Conservation (phyloP, 2,797 vertebrate species). For the Podargus strigoides region DNA sequence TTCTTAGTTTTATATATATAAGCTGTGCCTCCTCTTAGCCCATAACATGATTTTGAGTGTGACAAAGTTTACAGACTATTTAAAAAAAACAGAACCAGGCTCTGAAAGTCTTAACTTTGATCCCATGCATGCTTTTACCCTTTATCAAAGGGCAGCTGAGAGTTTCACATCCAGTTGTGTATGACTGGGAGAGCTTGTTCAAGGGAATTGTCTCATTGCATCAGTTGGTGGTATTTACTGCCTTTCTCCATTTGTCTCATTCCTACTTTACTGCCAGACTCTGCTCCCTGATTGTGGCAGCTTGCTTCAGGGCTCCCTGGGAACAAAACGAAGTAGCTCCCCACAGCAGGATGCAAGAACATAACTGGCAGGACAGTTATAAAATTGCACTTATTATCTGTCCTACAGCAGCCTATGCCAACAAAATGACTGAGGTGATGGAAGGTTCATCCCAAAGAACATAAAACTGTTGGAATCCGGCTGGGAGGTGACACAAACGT, state of each 20-base stretch:
- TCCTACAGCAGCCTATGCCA: accelerated
- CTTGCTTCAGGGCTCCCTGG: neutral
- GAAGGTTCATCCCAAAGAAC: neutral
- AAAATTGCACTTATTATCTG: neutral
- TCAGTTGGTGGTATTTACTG: neutral
- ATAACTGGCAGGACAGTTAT: neutral
- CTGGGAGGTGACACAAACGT: neutral
- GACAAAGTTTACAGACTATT: neutral
- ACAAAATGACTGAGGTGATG: no score
- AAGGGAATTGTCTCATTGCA: neutral
- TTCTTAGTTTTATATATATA: neutral
- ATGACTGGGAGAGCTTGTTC: neutral
- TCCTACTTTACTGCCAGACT: neutral
- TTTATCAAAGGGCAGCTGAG: neutral
- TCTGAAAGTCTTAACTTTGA: neutral
- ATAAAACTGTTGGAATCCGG: neutral
- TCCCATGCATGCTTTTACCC: neutral
- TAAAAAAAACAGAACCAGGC: neutral
- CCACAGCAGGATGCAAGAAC: neutral
- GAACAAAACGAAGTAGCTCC: neutral
- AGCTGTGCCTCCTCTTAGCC: neutral
- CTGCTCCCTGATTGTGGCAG: neutral
- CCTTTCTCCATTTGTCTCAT: neutral
- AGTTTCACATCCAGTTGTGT: neutral
- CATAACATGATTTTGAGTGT: neutral